Evolutionary conservation across 2,113 vertebrate species (phyloP).

Genomic region (Saccopteryx leptura): DNA sequence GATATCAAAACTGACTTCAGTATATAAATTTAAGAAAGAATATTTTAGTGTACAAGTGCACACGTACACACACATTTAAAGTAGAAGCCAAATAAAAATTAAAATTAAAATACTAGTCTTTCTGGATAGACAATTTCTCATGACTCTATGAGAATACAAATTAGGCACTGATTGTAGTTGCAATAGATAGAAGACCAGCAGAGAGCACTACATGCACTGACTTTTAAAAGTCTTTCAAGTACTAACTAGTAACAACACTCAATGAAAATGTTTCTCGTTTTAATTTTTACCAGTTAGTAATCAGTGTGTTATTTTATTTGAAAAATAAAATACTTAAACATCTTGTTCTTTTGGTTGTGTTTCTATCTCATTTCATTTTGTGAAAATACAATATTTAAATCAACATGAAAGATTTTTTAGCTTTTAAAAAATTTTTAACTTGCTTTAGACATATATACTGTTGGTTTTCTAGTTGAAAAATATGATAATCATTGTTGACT

Average conservation of each 20-base stretch:
- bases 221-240: slow-evolving; percentile 40
- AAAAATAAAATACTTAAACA: not conserved
- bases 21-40: not conserved
- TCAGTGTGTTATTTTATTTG: not conserved
- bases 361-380: not conserved
- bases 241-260: slow-evolving; percentile 7
- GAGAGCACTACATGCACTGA: slow-evolving; percentile 68
- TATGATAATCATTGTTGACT: not conserved
- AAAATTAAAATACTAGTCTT: slow-evolving; percentile 31
- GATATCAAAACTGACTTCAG: not conserved
- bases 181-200: slow-evolving; percentile 77
- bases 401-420: not conserved
- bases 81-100: not conserved
- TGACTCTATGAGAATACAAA: not conserved
- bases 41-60: not conserved
- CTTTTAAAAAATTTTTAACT: not conserved
- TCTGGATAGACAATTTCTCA: not conserved
- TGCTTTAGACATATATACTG: not conserved
- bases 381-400: not conserved
- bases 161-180: slow-evolving; percentile 40
- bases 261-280: slow-evolving; percentile 17
- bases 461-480: not conserved
- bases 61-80: not conserved
- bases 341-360: not conserved
- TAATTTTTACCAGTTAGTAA: slow-evolving; percentile 5